Conservation (phyloP, 2,888 invertebrate genomes). For the Mimas tiliae region DNA sequence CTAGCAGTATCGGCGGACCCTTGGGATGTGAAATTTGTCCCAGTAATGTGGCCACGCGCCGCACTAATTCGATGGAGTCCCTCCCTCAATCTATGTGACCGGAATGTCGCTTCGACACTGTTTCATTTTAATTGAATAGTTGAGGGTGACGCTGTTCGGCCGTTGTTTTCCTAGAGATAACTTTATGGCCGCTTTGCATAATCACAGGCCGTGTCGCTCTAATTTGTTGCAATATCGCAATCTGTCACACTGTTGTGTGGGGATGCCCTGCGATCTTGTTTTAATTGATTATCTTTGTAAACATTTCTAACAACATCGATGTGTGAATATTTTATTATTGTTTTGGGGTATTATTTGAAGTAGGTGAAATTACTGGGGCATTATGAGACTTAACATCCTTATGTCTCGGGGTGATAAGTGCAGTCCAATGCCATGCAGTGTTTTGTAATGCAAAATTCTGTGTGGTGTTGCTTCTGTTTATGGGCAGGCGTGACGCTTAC, state of each 20-base stretch:
- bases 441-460: too few relatives aligned
- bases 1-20: conserved; percentile 56
- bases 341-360: background rate
- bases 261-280: background rate
- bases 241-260: conserved; percentile 63
- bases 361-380: too few relatives aligned
- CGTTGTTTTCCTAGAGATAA: conserved; percentile 80
- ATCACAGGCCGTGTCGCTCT: conserved; percentile 72
- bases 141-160: conserved; percentile 71
- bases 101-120: conserved; percentile 74
- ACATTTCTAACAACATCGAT: background rate
- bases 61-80: conserved; percentile 77
- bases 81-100: conserved; percentile 78
- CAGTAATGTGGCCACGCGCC: conserved; percentile 83
- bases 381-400: too few relatives aligned
- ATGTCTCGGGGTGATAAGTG: too few relatives aligned
- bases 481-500: too few relatives aligned
- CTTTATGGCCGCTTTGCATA: conserved; percentile 81
- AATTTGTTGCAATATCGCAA: conserved; percentile 79
- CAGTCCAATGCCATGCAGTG: too few relatives aligned
- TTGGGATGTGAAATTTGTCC: conserved; percentile 78
- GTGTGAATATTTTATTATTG: background rate
- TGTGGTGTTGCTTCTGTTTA: too few relatives aligned
- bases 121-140: conserved; percentile 84
- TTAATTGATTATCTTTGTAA: background rate